These are phyloP conservation scores for Scaptomyza tumidula DNA, from an alignment of 2,888 invertebrate species.

Conservation along the genomic window DNA sequence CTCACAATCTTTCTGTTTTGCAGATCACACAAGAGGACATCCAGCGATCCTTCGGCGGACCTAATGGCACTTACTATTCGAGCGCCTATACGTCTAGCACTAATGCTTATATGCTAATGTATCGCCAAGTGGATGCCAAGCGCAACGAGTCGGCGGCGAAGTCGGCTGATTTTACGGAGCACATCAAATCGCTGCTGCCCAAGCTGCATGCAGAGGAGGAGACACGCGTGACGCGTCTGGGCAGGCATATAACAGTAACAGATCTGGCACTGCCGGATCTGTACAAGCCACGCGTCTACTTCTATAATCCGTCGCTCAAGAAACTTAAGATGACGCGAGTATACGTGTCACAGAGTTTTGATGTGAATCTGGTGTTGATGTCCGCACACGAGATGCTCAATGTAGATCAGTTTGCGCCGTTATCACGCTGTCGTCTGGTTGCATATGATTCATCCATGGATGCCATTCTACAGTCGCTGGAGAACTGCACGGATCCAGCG, in stretches of 20 bases:
- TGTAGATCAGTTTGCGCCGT: constrained; percentile 86
- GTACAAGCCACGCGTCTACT: constrained; percentile 88
- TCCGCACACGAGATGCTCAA: constrained; percentile 87
- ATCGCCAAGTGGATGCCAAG: constrained; percentile 89
- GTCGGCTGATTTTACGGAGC: constrained; percentile 89
- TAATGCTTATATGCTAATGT: constrained; percentile 96
- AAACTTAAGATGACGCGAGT: constrained; percentile 86
- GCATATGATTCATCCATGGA: constrained; percentile 87
- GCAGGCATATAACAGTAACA: constrained; percentile 85
- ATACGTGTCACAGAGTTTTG: constrained; percentile 87
- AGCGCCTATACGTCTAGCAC: constrained; percentile 92
- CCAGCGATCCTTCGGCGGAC: constrained; percentile 92
- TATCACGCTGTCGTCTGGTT: constrained; percentile 90
- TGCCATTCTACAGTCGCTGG: constrained; percentile 89
- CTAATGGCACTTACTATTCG: constrained; percentile 88
- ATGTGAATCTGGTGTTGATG: constrained; percentile 87
- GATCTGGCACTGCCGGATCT: constrained; percentile 85
- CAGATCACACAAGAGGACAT: constrained; percentile 93
- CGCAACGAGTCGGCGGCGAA: constrained; percentile 88
- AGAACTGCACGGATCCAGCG: constrained; percentile 84
- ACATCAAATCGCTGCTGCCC: constrained; percentile 88
- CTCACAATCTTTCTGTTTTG: constrained; percentile 23
- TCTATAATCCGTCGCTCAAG: constrained; percentile 87
- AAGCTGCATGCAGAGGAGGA: constrained; percentile 88
- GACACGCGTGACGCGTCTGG: constrained; percentile 84